Evolutionary conservation across 2,113 vertebrate genomes (phyloP).

Genomic region (Seriola dumerili): DNA sequence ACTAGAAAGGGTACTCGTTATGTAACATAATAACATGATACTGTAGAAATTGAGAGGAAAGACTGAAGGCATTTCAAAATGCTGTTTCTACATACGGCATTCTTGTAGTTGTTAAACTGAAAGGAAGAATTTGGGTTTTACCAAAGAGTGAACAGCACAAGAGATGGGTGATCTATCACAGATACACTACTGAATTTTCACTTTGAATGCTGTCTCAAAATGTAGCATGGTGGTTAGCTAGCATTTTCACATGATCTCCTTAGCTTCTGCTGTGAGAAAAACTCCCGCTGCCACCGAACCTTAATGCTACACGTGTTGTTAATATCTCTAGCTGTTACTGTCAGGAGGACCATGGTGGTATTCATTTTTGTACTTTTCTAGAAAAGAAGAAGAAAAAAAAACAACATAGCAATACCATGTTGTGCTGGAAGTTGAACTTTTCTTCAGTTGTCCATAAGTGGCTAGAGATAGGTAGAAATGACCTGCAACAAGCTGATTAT

Average conservation of each 20-base stretch:
- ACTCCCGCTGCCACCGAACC: constrained; percentile 60
- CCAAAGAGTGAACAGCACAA: constrained; percentile 77
- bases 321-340: constrained; percentile 57
- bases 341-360: constrained; percentile 70
- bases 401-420: constrained; percentile 78
- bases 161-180: constrained; percentile 47
- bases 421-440: constrained; percentile 62
- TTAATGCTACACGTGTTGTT: constrained; percentile 61
- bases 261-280: constrained; percentile 61
- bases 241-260: constrained; percentile 46
- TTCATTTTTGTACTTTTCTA: constrained; percentile 75
- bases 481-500: constrained; percentile 31
- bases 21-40: constrained; percentile 43
- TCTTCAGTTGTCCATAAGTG: constrained; percentile 56
- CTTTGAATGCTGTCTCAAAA: constrained; percentile 65
- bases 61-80: constrained; percentile 55
- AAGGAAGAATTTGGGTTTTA: constrained; percentile 71
- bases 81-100: constrained; percentile 52
- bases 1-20: constrained; percentile 70
- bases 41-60: constrained; percentile 56
- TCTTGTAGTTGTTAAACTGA: constrained; percentile 53
- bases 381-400: constrained; percentile 48
- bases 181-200: constrained; percentile 76
- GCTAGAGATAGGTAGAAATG: constrained; percentile 49
- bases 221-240: constrained; percentile 68